Evolutionary conservation across 2,888 invertebrate genomes (phyloP).

Genomic region (Agrilus mali): DNA sequence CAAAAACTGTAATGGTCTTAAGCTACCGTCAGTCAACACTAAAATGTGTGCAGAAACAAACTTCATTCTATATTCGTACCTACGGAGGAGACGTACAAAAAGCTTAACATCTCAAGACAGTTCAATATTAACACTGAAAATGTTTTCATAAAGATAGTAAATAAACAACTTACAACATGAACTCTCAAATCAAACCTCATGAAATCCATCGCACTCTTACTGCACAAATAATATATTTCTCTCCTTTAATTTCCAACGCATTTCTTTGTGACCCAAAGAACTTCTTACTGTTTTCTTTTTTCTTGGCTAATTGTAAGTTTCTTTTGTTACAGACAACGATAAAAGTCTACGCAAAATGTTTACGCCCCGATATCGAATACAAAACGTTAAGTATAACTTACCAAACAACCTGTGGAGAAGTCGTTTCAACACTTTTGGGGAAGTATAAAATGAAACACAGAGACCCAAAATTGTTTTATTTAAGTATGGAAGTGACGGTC

Average conservation of each 20-base stretch:
- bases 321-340: conserved; percentile 66
- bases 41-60: not conserved
- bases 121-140: too few species aligned
- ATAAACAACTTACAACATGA: too few species aligned
- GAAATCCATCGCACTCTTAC: too few species aligned
- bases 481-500: conserved; percentile 89
- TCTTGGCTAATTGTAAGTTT: conserved; percentile 10
- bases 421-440: conserved; percentile 70
- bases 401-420: conserved; percentile 78
- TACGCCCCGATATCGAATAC: conserved; percentile 90
- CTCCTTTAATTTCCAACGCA: too few species aligned
- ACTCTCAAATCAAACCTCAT: too few species aligned
- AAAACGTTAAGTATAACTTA: conserved; percentile 85
- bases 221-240: too few species aligned
- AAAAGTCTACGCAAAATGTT: conserved; percentile 79
- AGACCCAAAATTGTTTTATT: conserved; percentile 83
- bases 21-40: not conserved
- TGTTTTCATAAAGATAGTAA: too few species aligned
- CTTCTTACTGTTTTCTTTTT: not conserved
- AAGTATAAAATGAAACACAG: conserved; percentile 81
- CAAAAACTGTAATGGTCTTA: not conserved
- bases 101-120: too few species aligned
- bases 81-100: conserved; percentile 2
- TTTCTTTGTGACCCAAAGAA: too few species aligned
- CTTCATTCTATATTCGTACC: not conserved